Evolutionary conservation across 2,888 invertebrate species (phyloP).

Genomic region (Tenodera sinensis): DNA sequence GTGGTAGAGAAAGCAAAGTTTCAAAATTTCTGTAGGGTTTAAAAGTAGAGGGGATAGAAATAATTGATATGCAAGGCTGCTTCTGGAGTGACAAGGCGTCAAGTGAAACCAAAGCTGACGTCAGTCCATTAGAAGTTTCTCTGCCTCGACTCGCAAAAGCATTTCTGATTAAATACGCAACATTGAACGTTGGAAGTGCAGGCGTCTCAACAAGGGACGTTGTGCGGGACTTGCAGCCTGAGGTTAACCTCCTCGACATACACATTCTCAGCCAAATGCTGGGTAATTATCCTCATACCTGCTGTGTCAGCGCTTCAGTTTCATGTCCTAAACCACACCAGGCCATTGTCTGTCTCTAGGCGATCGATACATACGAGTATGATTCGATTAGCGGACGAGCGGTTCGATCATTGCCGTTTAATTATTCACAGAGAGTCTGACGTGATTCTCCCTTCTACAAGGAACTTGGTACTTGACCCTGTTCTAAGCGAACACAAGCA

Average conservation of each 20-base stretch:
- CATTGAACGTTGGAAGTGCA: neutral
- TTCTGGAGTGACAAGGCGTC: neutral
- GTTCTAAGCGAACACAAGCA: too few species aligned
- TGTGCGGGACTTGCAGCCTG: neutral
- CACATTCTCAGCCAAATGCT: neutral
- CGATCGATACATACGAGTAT: neutral
- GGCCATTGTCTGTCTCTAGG: neutral
- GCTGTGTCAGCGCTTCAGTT: neutral
- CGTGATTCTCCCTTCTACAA: neutral
- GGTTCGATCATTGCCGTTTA: neutral
- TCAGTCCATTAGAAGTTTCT: neutral
- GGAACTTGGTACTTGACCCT: neutral
- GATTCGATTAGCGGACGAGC: neutral
- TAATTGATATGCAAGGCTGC: neutral
- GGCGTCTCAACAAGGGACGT: too few species aligned
- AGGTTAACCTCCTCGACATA: neutral
- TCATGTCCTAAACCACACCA: neutral
- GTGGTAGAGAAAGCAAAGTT: too few species aligned
- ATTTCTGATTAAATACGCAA: neutral
- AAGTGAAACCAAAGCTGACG: neutral
- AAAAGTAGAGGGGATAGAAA: neutral
- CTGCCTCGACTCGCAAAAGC: neutral
- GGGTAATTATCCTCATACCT: neutral
- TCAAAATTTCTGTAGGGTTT: neutral
- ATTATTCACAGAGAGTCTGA: neutral